Evolutionary conservation across 2,888 invertebrate species (phyloP).

Genomic region (Argynnis bischoffii): DNA sequence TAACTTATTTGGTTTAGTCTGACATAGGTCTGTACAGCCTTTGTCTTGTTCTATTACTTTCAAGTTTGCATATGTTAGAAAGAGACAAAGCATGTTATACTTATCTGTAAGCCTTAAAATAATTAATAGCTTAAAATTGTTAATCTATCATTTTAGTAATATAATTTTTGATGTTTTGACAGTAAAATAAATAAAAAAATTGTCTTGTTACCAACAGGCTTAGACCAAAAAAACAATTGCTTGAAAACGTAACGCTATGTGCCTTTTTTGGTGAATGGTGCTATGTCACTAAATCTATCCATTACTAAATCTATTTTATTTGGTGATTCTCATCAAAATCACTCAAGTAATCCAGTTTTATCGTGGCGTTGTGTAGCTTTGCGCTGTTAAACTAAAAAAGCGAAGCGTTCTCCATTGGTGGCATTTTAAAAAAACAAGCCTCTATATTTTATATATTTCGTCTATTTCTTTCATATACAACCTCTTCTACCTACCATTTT

Average conservation of each 20-base stretch:
- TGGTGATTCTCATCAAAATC: slow-evolving; percentile 13
- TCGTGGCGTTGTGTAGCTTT: slow-evolving; percentile 22
- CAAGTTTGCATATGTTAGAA: no score
- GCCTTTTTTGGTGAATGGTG: slow-evolving; percentile 9
- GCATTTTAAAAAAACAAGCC: slow-evolving; percentile 21
- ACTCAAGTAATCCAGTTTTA: slow-evolving; percentile 22
- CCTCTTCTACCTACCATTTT: slow-evolving; percentile 82
- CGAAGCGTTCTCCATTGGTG: slow-evolving; percentile 9
- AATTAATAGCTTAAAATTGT: no score
- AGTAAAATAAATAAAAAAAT: no score
- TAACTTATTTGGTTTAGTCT: no score
- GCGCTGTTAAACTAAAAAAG: slow-evolving; percentile 21
- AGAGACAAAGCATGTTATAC: no score
- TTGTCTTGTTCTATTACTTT: no score
- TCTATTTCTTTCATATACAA: slow-evolving; percentile 76
- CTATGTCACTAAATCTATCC: not conserved
- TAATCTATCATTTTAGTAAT: no score
- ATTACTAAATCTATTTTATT: slow-evolving; percentile 13
- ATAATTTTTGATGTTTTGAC: no score
- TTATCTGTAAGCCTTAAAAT: no score
- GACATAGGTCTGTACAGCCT: no score
- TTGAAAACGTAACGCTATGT: not conserved
- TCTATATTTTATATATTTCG: slow-evolving; percentile 28
- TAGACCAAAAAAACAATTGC: not conserved
- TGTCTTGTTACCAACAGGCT: no score